phyloP scores from a whole-genome alignment of 23 tunicate species.

The Botrylloides violaceus region DNA sequence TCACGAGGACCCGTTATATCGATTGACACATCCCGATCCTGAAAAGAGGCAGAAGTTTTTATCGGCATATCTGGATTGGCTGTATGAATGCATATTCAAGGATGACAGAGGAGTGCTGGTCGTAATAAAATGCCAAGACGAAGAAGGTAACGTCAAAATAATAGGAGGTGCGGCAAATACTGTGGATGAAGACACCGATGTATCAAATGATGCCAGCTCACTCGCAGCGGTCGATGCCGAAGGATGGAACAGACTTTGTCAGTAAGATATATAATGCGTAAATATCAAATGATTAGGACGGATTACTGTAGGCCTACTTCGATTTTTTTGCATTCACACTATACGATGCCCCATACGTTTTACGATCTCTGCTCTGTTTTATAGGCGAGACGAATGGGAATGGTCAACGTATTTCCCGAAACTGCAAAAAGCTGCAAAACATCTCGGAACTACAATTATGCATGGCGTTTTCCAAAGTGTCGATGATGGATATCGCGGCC shows the following conservation, averaged over 20 bases:
- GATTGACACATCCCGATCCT: conserved; percentile 14
- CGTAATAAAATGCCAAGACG: conserved; percentile 6
- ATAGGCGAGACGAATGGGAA: conserved; percentile 24
- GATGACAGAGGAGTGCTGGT: conserved; percentile 15
- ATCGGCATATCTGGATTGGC: not conserved
- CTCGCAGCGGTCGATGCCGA: not conserved
- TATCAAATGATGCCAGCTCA: not conserved
- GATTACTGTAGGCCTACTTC: no score
- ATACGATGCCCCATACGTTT: no score
- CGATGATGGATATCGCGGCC: conserved; percentile 22
- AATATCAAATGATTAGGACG: not conserved
- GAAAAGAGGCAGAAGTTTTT: conserved; percentile 8
- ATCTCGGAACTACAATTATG: conserved; percentile 4
- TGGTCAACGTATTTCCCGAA: not conserved
- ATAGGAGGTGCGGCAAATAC: conserved; percentile 20
- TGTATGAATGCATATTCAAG: conserved; percentile 7
- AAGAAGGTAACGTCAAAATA: not conserved
- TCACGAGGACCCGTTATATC: conserved; percentile 3
- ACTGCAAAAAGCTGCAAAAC: conserved; percentile 1
- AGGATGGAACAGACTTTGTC: conserved; percentile 2
- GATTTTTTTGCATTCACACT: not conserved
- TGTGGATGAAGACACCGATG: conserved; percentile 6
- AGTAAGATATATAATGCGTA: not conserved
- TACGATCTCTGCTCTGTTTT: no score
- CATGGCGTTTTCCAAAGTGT: conserved; percentile 19